Evolutionary conservation across 2,888 invertebrate genomes (phyloP).

Genomic region (Crocallis elinguaria): DNA sequence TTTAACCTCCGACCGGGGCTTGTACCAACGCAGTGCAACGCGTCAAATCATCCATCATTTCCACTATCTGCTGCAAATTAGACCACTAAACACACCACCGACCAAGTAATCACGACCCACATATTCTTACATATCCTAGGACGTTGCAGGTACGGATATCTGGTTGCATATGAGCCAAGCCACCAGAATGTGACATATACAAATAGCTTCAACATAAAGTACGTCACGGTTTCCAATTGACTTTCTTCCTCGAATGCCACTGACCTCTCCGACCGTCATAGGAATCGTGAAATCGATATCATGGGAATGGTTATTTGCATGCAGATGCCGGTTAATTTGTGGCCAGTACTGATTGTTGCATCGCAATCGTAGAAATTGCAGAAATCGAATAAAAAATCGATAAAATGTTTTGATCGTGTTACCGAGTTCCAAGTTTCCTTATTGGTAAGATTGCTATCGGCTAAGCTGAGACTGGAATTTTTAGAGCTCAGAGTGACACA

Average conservation of each 20-base stretch:
- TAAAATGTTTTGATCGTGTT: conserved; percentile 20
- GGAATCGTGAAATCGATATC: conserved; percentile 62
- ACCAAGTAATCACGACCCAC: conserved; percentile 47
- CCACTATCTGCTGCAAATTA: conserved; percentile 75
- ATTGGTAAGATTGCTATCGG: conserved; percentile 22
- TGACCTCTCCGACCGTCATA: conserved; percentile 58
- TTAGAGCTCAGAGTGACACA: conserved; percentile 15
- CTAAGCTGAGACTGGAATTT: conserved; percentile 21
- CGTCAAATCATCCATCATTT: conserved; percentile 77
- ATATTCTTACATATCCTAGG: not conserved
- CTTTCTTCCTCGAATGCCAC: conserved; percentile 66
- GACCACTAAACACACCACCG: conserved; percentile 69
- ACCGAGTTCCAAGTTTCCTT: conserved; percentile 29
- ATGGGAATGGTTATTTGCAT: conserved; percentile 63
- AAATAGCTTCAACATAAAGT: conserved; percentile 65
- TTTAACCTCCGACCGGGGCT: conserved; percentile 78
- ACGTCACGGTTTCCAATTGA: conserved; percentile 75
- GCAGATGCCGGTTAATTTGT: conserved; percentile 40
- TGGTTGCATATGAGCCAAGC: conserved; percentile 46
- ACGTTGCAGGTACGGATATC: conserved; percentile 5
- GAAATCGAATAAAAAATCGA: conserved; percentile 17
- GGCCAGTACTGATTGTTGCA: conserved; percentile 17
- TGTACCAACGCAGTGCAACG: conserved; percentile 64
- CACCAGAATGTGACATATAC: conserved; percentile 70
- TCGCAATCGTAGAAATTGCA: conserved; percentile 21